These are phyloP conservation scores for Carassius auratus DNA, from an alignment of 2,113 vertebrate species.

Conservation along the genomic window DNA sequence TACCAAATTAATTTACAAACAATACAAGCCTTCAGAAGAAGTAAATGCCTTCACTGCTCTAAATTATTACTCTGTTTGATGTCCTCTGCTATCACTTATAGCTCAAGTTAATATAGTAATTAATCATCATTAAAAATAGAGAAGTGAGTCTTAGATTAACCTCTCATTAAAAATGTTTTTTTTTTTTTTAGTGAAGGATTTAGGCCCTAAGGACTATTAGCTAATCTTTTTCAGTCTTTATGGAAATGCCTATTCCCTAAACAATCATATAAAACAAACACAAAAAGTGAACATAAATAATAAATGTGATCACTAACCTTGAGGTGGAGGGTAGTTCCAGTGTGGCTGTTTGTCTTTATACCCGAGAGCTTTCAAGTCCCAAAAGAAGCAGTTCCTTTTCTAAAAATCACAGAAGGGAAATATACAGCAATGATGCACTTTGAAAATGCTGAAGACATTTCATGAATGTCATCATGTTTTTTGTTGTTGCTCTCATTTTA, in stretches of 20 bases:
- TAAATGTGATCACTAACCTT: constrained; percentile 34
- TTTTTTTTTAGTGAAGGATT: not conserved
- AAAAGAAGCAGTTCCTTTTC: constrained; percentile 14
- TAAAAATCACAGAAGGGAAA: not conserved
- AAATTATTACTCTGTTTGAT: not conserved
- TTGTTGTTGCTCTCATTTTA: no score
- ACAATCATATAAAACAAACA: not conserved
- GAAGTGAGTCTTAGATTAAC: not conserved
- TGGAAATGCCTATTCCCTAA: not conserved
- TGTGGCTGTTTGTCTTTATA: not conserved
- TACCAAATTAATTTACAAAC: not conserved
- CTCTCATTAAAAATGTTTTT: not conserved
- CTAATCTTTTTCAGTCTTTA: not conserved
- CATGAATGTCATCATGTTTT: not conserved
- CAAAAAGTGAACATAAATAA: constrained; percentile 36
- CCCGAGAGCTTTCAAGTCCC: constrained; percentile 12
- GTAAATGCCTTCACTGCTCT: not conserved
- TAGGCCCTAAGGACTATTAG: not conserved
- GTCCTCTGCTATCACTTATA: not conserved
- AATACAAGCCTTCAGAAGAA: not conserved
- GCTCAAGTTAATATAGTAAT: not conserved
- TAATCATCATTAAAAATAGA: not conserved
- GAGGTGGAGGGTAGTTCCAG: not conserved
- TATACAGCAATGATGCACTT: not conserved
- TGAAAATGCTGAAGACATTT: not conserved